Percentiles rank a stretch among this genome's conserved stretches.
Conservation (phyloP, 2,797 vertebrate genomes). For the Rallus crepitans region DNA sequence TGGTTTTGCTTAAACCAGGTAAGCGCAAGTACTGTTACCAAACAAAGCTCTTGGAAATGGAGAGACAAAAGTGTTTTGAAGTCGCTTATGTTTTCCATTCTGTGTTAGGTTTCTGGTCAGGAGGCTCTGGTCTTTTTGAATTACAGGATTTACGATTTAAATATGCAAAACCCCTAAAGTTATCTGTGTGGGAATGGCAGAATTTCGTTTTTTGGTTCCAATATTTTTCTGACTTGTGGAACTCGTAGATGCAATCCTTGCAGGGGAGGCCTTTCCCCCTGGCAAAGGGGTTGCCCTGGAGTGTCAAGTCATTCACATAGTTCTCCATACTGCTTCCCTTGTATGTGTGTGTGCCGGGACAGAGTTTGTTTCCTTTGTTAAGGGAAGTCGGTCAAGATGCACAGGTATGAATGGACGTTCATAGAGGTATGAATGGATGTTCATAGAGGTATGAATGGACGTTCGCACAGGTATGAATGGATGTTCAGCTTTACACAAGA, state of each 20-base stretch:
- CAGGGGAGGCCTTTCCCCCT: not conserved
- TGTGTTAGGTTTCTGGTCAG: not conserved
- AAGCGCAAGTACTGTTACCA: not conserved
- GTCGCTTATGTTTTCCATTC: not conserved
- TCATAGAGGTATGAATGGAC: not conserved
- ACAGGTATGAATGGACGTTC: not conserved
- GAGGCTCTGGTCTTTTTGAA: not conserved
- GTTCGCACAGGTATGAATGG: not conserved
- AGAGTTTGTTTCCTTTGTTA: not conserved
- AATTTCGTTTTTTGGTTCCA: not conserved
- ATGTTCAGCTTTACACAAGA: not conserved
- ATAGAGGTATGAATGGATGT: not conserved
- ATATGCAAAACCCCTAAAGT: not conserved
- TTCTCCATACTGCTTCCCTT: not conserved
- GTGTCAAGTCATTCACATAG: not conserved
- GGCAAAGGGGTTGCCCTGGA: not conserved
- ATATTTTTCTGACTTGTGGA: not conserved
- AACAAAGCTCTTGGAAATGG: not conserved
- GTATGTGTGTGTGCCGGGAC: not conserved
- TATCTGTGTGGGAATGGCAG: not conserved
- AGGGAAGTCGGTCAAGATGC: no score
- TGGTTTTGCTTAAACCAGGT: not conserved
- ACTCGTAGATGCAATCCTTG: not conserved
- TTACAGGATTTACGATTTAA: not conserved
- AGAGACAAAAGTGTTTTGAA: not conserved